Base-by-base conservation (phyloP, 2,888 invertebrate genomes). In the Stegophylla sp. region DNA sequence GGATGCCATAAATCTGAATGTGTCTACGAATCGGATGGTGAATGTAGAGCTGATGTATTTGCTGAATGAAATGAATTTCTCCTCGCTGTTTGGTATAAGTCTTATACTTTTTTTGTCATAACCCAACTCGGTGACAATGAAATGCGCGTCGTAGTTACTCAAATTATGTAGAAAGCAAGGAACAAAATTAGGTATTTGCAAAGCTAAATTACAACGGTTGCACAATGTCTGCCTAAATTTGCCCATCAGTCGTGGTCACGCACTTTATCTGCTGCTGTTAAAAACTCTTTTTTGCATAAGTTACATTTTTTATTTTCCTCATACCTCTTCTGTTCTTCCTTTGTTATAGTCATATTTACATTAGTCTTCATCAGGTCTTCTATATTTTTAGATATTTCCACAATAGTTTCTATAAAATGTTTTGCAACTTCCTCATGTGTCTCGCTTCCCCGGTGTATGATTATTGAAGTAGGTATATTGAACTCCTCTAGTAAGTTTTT, bases 31-130 rank as follows among this genome's bases (percentile, higher is more conserved):
- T 48, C 53, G 7, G 2, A 53, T n/a, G n/a, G 34, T 51, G 15
- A 76, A 23, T 0, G 3, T 4, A 13, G 3, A 53, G 20, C 23
- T 20, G 1, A 76, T 20, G 17, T 28, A 63, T 41, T 85, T 85
- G n/a, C 84, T 82, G 72, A 86, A 85, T 7, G 85, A 85, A 20
- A 85, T 85, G 77, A 85, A 86, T 81, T 84, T 84, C 82, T 87
- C 86, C 71, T 85, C 85, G 74, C 84, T 86, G 43, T 84, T 67
- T 0, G 86, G 84, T 43, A 86, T 83, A 5, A 86, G 77, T 23
- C 83, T 56, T 5, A 85, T 76, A 26, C 82, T 20, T 17, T 84
- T 82, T 7, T 84, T 82, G 82, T 74, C 67, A 73, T 83, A 83
- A 45, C 84, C 84, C 7, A 85, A 83, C 63, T 84, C 84, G 51